Base-by-base conservation (phyloP, 2,113 vertebrate genomes). In the Rhinoderma darwinii region DNA sequence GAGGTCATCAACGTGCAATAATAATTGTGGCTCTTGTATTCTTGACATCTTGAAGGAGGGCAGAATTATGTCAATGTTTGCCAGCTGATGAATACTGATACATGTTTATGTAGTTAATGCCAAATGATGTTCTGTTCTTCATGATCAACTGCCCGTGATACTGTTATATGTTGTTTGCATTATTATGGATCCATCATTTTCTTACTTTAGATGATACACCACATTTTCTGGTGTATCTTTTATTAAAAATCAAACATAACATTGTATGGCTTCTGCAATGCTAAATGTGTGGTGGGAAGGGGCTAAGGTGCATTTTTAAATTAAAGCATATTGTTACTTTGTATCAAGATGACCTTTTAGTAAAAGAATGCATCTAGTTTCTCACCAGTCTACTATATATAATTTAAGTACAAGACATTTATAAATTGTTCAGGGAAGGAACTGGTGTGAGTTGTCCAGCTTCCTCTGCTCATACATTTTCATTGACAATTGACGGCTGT, bases 21-120 rank as follows among this genome's bases (percentile, higher is more conserved):
- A 39, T 70, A 22, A 39, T 22, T 70, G 66, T 18, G 66, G 66
- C 66, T 70, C 17, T 70, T 39, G 66, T 70, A 70, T 66, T 66
- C 27, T 32, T 66, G 61, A 30, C 61, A 66, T 66, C 61, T 66
- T 66, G n/a, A 2, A 66, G 61, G 27, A 27, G 14, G 61, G 32
- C 27, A 30, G 11, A 66, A 66, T 32, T 30, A 12, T 32, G 4
- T 15, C 32, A 68, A 35, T 27, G 15, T 17, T 68, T 68, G 63
- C 63, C 15, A 68, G 17, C 5, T 68, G 12, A 20, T 68, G 30
- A 68, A 35, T 35, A 2, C 63, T 35, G 32, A 35, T 68, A 18
- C 1, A 35, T 68, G 17, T 35, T 68, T 68, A 18, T 17, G 1
- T 17, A 68, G 63, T 68, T 5, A 17, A 15, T 35, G 63, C 61